These are phyloP conservation scores for Gnathonemus echidnorhynchus DNA, from an alignment of 2,113 vertebrate genomes.

Conservation along the genomic window DNA sequence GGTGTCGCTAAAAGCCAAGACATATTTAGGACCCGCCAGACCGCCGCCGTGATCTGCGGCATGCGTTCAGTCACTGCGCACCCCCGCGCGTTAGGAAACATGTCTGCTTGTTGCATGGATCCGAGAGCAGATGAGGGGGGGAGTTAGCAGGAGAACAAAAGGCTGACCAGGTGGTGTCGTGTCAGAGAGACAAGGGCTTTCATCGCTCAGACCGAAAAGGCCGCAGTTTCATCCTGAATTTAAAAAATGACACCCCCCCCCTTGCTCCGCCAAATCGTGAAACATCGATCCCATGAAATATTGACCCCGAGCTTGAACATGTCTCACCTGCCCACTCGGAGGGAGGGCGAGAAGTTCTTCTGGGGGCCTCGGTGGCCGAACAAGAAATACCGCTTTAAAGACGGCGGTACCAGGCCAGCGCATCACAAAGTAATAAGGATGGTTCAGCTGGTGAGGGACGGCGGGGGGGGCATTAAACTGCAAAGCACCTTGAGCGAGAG, in stretches of 20 bases:
- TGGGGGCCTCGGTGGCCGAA: neutral
- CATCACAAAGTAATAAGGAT: neutral
- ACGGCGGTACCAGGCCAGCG: neutral
- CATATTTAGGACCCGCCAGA: neutral
- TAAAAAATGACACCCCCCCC: neutral
- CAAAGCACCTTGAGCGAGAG: neutral
- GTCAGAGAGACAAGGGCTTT: neutral
- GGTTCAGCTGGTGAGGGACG: neutral
- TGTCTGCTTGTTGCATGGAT: neutral
- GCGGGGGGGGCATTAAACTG: neutral
- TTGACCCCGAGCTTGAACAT: neutral
- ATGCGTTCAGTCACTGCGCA: neutral
- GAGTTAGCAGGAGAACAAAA: neutral
- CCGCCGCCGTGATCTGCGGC: neutral
- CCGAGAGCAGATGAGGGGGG: neutral
- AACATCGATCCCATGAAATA: slow-evolving; percentile 2
- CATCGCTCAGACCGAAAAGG: neutral
- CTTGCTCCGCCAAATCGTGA: neutral
- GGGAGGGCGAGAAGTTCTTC: neutral
- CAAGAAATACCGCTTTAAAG: neutral
- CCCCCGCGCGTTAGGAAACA: neutral
- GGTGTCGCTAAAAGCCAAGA: neutral
- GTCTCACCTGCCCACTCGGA: neutral
- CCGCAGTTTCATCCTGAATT: neutral
- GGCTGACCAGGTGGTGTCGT: neutral